phyloP scores from a whole-genome alignment of 2,113 vertebrate genomes.

The Rhinoptilus africanus region DNA sequence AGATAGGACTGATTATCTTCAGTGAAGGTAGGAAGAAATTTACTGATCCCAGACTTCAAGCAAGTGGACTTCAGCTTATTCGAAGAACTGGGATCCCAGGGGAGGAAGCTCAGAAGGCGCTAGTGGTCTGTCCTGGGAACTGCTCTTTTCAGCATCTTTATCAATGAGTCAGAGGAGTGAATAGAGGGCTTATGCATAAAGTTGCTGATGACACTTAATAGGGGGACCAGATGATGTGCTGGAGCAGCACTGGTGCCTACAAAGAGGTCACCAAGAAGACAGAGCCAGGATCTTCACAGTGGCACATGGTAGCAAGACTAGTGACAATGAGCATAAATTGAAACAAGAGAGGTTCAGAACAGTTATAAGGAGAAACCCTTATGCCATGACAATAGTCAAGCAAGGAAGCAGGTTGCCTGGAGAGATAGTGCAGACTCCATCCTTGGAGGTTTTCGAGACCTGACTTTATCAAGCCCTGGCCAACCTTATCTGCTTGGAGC shows the following conservation, averaged over 20 bases:
- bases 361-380: neutral
- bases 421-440: neutral
- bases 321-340: neutral
- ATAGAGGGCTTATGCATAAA: neutral
- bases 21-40: neutral
- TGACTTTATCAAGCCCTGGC: neutral
- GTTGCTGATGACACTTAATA: neutral
- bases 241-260: neutral
- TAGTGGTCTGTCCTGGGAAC: neutral
- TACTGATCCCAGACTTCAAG: neutral
- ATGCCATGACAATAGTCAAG: neutral
- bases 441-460: neutral
- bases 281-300: neutral
- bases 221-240: neutral
- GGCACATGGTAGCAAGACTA: neutral
- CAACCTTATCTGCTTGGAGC: neutral
- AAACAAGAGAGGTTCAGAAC: neutral
- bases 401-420: neutral
- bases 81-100: neutral
- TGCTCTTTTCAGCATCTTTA: neutral
- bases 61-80: neutral
- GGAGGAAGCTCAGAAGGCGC: neutral
- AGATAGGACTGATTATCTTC: neutral
- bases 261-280: neutral
- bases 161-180: neutral